phyloP scores from a whole-genome alignment of 1,140 invertebrate species.

The Globodera rostochiensis region DNA sequence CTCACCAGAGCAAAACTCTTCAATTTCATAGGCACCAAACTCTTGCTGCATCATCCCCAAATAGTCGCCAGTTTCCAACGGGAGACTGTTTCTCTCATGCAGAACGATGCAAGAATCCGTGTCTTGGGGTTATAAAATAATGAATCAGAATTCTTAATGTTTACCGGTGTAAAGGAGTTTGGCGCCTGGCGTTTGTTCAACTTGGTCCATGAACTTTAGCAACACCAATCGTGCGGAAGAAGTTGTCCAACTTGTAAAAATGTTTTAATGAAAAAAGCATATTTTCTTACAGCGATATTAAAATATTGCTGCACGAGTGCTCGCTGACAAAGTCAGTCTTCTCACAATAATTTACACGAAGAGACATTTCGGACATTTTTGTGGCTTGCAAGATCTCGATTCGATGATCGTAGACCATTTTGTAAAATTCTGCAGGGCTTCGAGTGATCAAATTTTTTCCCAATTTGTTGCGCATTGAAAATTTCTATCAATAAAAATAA shows the following conservation, averaged over 20 bases:
- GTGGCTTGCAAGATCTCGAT: background rate
- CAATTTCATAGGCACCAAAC: no score
- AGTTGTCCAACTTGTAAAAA: background rate
- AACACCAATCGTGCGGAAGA: background rate
- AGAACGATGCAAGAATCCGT: background rate
- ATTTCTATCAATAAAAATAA: no score
- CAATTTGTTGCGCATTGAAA: background rate
- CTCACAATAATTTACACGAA: no score
- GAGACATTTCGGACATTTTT: background rate
- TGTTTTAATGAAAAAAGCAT: no score
- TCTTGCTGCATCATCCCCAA: background rate
- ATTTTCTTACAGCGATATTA: background rate
- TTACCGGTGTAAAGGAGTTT: background rate
- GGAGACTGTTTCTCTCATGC: background rate
- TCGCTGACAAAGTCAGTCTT: background rate
- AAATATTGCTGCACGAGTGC: background rate
- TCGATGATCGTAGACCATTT: background rate
- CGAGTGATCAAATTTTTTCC: background rate
- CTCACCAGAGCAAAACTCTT: no score
- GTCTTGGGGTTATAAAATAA: background rate
- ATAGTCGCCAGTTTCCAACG: background rate
- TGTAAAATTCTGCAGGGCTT: background rate
- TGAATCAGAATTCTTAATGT: no score
- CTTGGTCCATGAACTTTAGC: background rate
- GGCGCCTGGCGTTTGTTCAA: background rate